Evolutionary conservation across 37 sponge, comb jelly and placozoan genomes (phyloP).

Genomic region (Crambe crambe): DNA sequence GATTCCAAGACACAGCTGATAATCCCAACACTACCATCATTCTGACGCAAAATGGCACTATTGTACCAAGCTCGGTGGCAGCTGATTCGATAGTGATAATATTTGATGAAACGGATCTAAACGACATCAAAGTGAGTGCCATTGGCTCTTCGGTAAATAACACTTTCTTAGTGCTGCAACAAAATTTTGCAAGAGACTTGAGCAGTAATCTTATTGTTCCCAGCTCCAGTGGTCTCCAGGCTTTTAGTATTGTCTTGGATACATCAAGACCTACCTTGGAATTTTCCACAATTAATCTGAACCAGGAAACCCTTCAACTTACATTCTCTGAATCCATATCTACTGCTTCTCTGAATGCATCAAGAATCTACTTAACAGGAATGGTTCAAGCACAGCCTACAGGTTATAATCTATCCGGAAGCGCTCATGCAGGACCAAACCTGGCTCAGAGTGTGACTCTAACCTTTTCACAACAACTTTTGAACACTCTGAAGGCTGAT

Average conservation of each 20-base stretch:
- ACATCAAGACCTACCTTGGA: background rate
- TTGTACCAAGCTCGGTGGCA: background rate
- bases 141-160: slow-evolving; percentile 4
- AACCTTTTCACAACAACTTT: background rate
- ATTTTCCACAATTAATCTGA: background rate
- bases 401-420: background rate
- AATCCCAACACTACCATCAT: background rate
- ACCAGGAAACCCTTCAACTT: background rate
- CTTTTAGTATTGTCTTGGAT: background rate
- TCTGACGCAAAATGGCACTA: background rate
- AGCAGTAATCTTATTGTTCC: slow-evolving; percentile 10
- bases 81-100: background rate
- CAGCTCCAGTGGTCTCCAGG: background rate
- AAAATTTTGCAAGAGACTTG: slow-evolving; percentile 9
- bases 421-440: background rate
- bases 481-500: slow-evolving; percentile 25
- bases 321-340: background rate
- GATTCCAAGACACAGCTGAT: background rate
- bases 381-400: slow-evolving; percentile 4
- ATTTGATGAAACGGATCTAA: background rate
- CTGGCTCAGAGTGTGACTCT: background rate
- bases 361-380: background rate
- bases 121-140: background rate
- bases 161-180: slow-evolving; percentile 9
- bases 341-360: background rate